These are phyloP conservation scores for Julus scanicus DNA, from an alignment of 2,888 invertebrate species.

Conservation along the genomic window DNA sequence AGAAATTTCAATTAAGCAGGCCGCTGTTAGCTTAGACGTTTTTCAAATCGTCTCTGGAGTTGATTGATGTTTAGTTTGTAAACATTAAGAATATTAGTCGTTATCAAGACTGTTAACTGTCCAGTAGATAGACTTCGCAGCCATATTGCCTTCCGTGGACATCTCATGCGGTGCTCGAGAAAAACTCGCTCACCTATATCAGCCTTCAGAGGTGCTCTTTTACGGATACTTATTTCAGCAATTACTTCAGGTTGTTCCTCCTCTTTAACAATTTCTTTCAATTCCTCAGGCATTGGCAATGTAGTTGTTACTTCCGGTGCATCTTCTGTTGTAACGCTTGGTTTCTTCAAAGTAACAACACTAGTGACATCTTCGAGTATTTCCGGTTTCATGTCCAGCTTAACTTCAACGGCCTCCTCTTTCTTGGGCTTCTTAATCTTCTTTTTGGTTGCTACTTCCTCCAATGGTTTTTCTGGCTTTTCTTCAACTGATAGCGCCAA, in stretches of 20 bases:
- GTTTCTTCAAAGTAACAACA: neutral
- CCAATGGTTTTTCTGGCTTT: conserved; percentile 18
- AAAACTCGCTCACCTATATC: conserved; percentile 34
- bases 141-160: conserved; percentile 43
- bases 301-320: conserved; percentile 46
- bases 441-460: conserved; percentile 31
- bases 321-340: neutral
- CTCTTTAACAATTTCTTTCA: neutral
- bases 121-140: conserved; percentile 42
- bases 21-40: neutral
- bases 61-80: neutral
- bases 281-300: conserved; percentile 24
- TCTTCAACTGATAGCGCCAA: neutral
- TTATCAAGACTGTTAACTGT: conserved; percentile 47
- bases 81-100: neutral
- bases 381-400: conserved; percentile 46
- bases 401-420: conserved; percentile 59
- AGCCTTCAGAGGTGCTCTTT: neutral
- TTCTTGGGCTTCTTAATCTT: conserved; percentile 55
- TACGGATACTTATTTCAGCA: conserved; percentile 44
- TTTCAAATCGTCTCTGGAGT: neutral
- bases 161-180: conserved; percentile 30
- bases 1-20: neutral
- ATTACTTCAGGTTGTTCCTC: conserved; percentile 30
- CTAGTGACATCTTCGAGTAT: neutral